Evolutionary conservation across 2,888 invertebrate genomes (phyloP).

Genomic region (Ophion ventricosus): DNA sequence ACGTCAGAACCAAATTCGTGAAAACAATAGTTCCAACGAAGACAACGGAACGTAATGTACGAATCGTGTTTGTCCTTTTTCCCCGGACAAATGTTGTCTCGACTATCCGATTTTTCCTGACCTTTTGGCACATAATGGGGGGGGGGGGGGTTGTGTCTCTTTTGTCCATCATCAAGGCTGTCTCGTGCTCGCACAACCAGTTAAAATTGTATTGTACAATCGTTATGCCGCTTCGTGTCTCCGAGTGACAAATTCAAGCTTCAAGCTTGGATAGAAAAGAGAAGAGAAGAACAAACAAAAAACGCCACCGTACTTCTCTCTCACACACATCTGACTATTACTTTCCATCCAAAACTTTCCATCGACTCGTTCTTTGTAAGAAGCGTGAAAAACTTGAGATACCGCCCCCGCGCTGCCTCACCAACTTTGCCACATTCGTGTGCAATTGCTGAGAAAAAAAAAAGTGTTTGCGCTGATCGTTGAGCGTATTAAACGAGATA

Average conservation of each 20-base stretch:
- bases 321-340: background rate
- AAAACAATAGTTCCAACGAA: slow-evolving; percentile 30
- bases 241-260: background rate
- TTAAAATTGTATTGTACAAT: background rate
- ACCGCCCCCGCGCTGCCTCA: too few relatives aligned
- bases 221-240: background rate
- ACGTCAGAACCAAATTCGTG: slow-evolving; percentile 38
- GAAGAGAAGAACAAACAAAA: background rate
- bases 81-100: slow-evolving; percentile 9
- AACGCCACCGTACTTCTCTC: background rate
- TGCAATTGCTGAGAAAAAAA: slow-evolving; percentile 3
- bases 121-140: background rate
- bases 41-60: background rate
- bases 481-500: slow-evolving; percentile 26
- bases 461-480: slow-evolving; percentile 9
- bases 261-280: too few relatives aligned
- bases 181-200: background rate
- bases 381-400: slow-evolving; percentile 15
- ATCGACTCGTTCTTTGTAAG: slow-evolving; percentile 5
- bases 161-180: slow-evolving; percentile 21
- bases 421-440: background rate
- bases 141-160: background rate
- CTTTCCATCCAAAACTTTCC: slow-evolving; percentile 19
- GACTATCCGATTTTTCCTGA: slow-evolving; percentile 1
- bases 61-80: slow-evolving; percentile 16